Percentiles rank a stretch among this genome's conserved stretches.
phyloP scores from a whole-genome alignment of 2,113 vertebrate genomes.

The Aleadryas rufinucha region DNA sequence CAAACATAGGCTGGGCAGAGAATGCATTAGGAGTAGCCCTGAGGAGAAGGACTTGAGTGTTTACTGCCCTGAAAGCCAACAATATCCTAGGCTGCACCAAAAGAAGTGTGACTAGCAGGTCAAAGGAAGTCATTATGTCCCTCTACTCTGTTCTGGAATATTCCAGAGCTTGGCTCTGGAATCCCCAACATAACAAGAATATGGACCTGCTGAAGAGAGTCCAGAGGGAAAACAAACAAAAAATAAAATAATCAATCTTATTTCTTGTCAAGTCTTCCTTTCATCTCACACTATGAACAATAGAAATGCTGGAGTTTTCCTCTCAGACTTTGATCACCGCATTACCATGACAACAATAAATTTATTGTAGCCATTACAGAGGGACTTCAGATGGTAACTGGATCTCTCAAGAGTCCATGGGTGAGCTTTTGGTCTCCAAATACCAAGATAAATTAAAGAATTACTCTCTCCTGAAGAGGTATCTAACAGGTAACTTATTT shows the following conservation, averaged over 20 bases:
- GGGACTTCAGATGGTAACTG: slow-evolving; percentile 4
- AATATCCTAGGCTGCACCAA: background rate
- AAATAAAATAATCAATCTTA: background rate
- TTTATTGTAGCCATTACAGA: background rate
- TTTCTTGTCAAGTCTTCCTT: background rate
- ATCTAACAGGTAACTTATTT: background rate
- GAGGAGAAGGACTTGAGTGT: background rate
- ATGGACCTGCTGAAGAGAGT: background rate
- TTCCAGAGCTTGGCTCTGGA: background rate
- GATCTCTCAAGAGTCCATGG: background rate
- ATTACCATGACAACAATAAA: slow-evolving; percentile 41
- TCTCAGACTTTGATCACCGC: background rate
- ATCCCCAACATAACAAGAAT: background rate
- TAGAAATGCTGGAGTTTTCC: background rate
- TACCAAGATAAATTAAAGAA: background rate
- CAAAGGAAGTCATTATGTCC: background rate
- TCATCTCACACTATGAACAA: background rate
- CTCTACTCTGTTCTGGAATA: background rate
- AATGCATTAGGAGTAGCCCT: background rate
- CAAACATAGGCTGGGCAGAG: background rate
- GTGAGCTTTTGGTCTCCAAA: background rate
- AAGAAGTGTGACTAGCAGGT: background rate
- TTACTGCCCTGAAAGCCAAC: background rate
- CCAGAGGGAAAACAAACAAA: background rate
- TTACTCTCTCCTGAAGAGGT: background rate